phyloP scores from a whole-genome alignment of 2,113 vertebrate genomes.

The Rhinopomastus cyanomelas region DNA sequence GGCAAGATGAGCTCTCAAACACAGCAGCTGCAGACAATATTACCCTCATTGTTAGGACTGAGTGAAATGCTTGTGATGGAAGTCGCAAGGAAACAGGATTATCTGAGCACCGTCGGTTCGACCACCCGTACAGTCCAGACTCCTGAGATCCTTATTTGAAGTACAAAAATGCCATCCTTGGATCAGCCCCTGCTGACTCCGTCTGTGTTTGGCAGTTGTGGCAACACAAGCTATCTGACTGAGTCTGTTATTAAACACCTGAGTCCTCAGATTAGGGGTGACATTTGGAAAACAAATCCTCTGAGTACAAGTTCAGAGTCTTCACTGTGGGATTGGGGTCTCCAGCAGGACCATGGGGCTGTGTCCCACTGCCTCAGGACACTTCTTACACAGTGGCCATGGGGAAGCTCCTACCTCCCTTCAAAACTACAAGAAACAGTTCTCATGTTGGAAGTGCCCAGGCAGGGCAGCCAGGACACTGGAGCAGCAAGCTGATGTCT shows the following conservation, averaged over 20 bases:
- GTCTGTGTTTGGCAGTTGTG: neutral
- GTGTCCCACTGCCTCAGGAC: neutral
- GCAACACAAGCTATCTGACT: neutral
- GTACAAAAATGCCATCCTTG: neutral
- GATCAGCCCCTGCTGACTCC: fast-evolving
- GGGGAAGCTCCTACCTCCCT: neutral
- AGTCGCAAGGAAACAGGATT: neutral
- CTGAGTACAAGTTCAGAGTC: neutral
- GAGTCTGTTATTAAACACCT: neutral
- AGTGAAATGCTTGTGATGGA: neutral
- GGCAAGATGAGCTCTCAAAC: neutral
- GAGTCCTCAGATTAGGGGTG: neutral
- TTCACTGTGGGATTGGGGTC: neutral
- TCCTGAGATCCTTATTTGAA: neutral
- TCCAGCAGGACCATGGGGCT: neutral
- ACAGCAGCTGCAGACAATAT: neutral
- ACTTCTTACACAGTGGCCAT: fast-evolving
- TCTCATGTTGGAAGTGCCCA: neutral
- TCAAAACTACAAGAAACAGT: fast-evolving
- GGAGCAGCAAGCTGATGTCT: neutral
- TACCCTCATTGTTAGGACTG: too few relatives aligned
- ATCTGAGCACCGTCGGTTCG: neutral
- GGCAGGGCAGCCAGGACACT: neutral
- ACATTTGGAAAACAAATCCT: neutral
- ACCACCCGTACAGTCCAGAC: too few relatives aligned